Evolutionary conservation across 2,113 vertebrate genomes (phyloP).

Genomic region (Procapra przewalskii): DNA sequence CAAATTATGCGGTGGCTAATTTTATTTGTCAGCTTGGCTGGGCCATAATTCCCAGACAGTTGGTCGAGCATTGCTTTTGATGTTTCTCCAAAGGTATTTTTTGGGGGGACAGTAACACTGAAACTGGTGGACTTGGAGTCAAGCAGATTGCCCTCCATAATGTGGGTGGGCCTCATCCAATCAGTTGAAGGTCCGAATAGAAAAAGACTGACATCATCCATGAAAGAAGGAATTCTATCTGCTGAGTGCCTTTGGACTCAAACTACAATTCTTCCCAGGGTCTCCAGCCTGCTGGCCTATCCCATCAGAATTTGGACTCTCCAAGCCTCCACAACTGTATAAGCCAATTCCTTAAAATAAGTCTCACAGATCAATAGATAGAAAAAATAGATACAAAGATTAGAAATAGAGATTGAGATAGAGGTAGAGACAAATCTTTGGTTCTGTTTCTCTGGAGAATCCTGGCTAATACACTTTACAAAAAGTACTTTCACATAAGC

Average conservation of each 20-base stretch:
- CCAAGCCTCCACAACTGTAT: background rate
- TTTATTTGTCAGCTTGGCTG: background rate
- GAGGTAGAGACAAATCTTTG: background rate
- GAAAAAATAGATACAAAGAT: background rate
- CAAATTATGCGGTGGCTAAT: background rate
- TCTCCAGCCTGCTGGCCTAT: background rate
- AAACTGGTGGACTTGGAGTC: background rate
- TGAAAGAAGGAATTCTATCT: background rate
- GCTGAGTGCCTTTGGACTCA: background rate
- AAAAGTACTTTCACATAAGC: background rate
- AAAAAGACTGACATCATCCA: background rate
- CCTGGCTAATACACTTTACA: background rate
- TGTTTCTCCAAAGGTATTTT: background rate
- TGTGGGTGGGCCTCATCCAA: background rate
- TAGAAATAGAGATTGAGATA: background rate
- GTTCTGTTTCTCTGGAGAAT: background rate
- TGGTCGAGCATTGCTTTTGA: background rate
- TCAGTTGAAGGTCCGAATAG: background rate
- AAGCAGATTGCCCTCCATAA: background rate
- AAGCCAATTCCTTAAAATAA: background rate
- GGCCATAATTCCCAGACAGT: background rate
- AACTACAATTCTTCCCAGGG: background rate
- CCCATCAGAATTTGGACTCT: background rate
- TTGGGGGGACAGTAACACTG: background rate
- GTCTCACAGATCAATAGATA: background rate